Conservation (phyloP, 2,888 invertebrate species). For the Iselma pallidipennis region DNA sequence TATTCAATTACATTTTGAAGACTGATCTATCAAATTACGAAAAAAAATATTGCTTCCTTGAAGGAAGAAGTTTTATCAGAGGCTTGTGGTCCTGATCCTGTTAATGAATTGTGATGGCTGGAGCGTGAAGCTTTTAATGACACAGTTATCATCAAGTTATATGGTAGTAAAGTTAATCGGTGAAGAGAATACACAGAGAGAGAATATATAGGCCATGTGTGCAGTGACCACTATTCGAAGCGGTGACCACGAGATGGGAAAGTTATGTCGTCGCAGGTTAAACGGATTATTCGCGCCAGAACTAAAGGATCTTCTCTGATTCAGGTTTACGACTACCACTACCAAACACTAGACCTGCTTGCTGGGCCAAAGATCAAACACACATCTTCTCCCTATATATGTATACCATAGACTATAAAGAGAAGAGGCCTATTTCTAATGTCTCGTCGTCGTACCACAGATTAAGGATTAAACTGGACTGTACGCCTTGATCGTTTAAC, state of each 20-base stretch:
- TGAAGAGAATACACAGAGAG: slow-evolving; percentile 11
- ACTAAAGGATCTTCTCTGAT: slow-evolving; percentile 27
- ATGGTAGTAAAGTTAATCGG: slow-evolving; percentile 48
- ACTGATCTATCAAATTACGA: too few species aligned
- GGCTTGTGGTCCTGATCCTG: too few species aligned
- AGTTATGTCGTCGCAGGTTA: slow-evolving; percentile 56
- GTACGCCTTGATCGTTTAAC: slow-evolving; percentile 43
- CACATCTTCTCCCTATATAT: slow-evolving; percentile 24
- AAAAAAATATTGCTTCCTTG: too few species aligned
- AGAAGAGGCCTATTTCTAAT: slow-evolving; percentile 36
- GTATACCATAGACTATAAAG: slow-evolving; percentile 28
- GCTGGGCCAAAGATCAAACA: slow-evolving; percentile 30
- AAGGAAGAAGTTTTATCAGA: too few species aligned
- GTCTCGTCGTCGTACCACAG: slow-evolving; percentile 33
- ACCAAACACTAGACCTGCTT: slow-evolving; percentile 23
- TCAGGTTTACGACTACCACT: slow-evolving; percentile 29
- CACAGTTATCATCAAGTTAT: slow-evolving; percentile 51
- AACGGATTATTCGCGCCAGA: slow-evolving; percentile 51
- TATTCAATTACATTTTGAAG: too few species aligned
- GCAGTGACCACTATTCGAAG: slow-evolving; percentile 30
- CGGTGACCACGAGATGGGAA: slow-evolving; percentile 52
- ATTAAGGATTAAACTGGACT: slow-evolving; percentile 46
- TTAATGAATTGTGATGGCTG: too few species aligned
- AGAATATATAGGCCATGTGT: slow-evolving; percentile 13
- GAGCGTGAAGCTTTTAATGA: slow-evolving; percentile 53